phyloP scores from a whole-genome alignment of 2,797 vertebrate species.

The Diglossa cyanea region DNA sequence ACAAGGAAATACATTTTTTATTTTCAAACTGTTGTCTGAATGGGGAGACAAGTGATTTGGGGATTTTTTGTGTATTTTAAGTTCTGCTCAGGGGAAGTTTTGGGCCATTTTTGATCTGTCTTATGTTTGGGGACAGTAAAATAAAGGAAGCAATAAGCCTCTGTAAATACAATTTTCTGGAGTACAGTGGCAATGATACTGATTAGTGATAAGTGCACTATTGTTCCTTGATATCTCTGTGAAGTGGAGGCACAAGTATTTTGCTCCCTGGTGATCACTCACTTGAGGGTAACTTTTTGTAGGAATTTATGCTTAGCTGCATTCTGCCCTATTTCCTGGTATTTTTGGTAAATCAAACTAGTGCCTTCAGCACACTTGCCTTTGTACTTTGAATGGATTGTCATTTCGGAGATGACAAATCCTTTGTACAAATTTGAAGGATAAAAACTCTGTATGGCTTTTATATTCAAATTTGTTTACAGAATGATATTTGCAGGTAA shows the following conservation, averaged over 20 bases:
- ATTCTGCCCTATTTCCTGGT: slow-evolving; percentile 41
- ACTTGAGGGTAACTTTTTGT: slow-evolving; percentile 10
- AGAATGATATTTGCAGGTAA: slow-evolving; percentile 51
- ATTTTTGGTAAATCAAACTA: slow-evolving; percentile 46
- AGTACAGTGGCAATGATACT: not conserved
- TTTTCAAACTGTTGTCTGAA: not conserved
- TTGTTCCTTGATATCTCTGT: not conserved
- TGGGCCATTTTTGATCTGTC: not conserved
- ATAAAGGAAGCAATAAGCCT: not conserved
- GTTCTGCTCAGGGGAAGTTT: not conserved
- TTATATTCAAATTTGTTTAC: slow-evolving; percentile 73
- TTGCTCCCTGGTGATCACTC: slow-evolving; percentile 53
- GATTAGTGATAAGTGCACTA: not conserved
- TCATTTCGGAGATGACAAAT: slow-evolving; percentile 49
- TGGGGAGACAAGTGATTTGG: not conserved
- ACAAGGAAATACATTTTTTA: not conserved
- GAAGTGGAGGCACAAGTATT: slow-evolving; percentile 10
- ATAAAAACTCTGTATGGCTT: slow-evolving; percentile 38
- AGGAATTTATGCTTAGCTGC: slow-evolving; percentile 29
- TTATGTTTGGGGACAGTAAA: not conserved
- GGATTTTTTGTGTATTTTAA: not conserved
- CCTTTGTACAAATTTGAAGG: slow-evolving; percentile 49
- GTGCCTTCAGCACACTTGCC: not conserved
- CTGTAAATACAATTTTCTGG: not conserved
- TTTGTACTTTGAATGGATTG: slow-evolving; percentile 41